These are phyloP conservation scores for Rhynchonema sp. DNA, from an alignment of 2,888 invertebrate species.

Conservation along the genomic window DNA sequence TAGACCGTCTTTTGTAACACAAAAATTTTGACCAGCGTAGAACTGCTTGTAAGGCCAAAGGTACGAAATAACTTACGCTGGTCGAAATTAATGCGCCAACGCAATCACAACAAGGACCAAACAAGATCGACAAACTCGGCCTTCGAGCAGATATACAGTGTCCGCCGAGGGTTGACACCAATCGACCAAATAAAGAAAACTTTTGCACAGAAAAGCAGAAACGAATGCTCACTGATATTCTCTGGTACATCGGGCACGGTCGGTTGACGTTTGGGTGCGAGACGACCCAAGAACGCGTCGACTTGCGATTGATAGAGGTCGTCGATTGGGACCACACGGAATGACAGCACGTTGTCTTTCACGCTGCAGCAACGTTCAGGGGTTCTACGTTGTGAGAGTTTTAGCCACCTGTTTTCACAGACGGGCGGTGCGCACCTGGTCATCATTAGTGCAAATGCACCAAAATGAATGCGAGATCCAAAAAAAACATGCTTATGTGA, in stretches of 20 bases:
- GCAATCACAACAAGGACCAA: too few relatives aligned
- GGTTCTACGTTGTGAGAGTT: not conserved
- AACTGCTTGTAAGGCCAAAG: too few relatives aligned
- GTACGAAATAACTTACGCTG: too few relatives aligned
- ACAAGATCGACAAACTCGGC: not conserved
- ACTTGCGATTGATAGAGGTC: not conserved
- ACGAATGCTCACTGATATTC: slow-evolving; percentile 18
- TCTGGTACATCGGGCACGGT: slow-evolving; percentile 23
- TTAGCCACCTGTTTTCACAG: too few relatives aligned
- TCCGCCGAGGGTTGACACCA: too few relatives aligned
- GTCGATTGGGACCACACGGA: slow-evolving; percentile 16
- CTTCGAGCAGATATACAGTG: too few relatives aligned
- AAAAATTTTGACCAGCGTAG: too few relatives aligned
- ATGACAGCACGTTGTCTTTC: slow-evolving; percentile 17
- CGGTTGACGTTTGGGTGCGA: slow-evolving; percentile 14
- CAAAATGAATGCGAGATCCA: not conserved
- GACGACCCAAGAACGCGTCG: slow-evolving; percentile 8
- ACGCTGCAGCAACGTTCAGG: slow-evolving; percentile 8
- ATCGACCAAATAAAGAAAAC: not conserved
- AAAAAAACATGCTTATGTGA: not conserved
- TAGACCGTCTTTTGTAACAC: too few relatives aligned
- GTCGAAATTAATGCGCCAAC: too few relatives aligned
- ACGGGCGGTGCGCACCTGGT: too few relatives aligned
- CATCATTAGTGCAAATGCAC: too few relatives aligned
- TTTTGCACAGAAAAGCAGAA: not conserved